Evolutionary conservation across 2,113 vertebrate species (phyloP).

Genomic region (Mesoclemmys tuberculata): DNA sequence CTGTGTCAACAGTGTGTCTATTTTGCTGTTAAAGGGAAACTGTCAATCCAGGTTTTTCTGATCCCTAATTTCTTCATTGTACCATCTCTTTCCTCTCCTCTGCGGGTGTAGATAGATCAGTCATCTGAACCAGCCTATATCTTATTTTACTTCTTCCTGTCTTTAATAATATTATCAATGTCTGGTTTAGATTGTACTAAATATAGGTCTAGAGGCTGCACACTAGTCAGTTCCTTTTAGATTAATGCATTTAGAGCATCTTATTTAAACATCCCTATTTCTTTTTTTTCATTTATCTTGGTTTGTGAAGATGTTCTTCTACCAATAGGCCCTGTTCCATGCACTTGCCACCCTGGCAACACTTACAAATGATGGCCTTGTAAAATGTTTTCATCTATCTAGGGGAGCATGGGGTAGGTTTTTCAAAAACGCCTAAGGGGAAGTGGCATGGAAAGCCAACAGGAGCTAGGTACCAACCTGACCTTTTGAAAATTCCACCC

Average conservation of each 20-base stretch:
- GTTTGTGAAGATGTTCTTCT: neutral
- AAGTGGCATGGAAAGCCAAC: rapidly evolving
- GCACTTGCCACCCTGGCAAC: neutral
- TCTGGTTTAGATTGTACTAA: slow-evolving; percentile 77
- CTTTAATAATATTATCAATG: slow-evolving; percentile 73
- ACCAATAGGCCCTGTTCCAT: rapidly evolving
- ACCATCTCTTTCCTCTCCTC: neutral
- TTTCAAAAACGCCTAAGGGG: neutral
- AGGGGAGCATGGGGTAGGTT: neutral
- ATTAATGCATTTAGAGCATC: slow-evolving; percentile 26
- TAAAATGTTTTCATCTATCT: neutral
- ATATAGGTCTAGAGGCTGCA: slow-evolving; percentile 60
- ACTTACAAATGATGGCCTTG: neutral
- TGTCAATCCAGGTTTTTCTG: slow-evolving; percentile 11
- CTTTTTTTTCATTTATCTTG: slow-evolving; percentile 35
- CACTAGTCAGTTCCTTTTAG: slow-evolving; percentile 48
- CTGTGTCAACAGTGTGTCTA: slow-evolving; percentile 34
- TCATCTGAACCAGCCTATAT: slow-evolving; percentile 25
- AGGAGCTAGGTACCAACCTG: neutral
- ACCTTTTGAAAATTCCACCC: neutral
- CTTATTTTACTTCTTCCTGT: slow-evolving; percentile 68
- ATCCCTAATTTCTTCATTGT: slow-evolving; percentile 45
- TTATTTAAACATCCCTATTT: neutral
- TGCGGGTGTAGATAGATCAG: slow-evolving; percentile 29
- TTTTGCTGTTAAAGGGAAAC: slow-evolving; percentile 6